phyloP scores from a whole-genome alignment of 2,888 invertebrate species.

The Mantis religiosa region DNA sequence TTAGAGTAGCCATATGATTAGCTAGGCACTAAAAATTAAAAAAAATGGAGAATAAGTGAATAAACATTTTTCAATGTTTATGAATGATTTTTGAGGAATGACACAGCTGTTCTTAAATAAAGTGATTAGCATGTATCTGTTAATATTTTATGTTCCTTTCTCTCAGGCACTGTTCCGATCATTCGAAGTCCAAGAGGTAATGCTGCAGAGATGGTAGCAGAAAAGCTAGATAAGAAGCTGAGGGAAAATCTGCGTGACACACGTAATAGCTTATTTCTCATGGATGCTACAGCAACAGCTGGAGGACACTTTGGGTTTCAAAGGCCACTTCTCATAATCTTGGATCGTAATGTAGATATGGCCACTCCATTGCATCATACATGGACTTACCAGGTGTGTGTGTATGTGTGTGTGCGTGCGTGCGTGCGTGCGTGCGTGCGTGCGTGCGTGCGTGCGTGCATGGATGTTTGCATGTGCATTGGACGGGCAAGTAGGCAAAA shows the following conservation, averaged over 20 bases:
- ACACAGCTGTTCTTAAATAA: too few relatives aligned
- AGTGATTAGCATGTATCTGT: too few relatives aligned
- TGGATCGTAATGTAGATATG: slow-evolving; percentile 93
- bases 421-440: too few relatives aligned
- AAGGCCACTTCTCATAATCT: slow-evolving; percentile 83
- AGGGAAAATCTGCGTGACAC: slow-evolving; percentile 95
- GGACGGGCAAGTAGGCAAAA: too few relatives aligned
- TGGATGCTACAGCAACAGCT: slow-evolving; percentile 65
- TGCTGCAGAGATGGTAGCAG: slow-evolving; percentile 97
- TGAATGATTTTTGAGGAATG: too few relatives aligned
- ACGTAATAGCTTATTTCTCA: slow-evolving; percentile 90
- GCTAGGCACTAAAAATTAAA: slow-evolving; percentile 30
- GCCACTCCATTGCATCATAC: slow-evolving; percentile 98
- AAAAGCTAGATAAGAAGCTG: slow-evolving; percentile 93
- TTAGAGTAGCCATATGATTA: too few relatives aligned
- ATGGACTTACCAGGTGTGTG: slow-evolving; percentile 86
- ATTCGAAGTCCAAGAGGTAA: slow-evolving; percentile 90
- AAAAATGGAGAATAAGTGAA: slow-evolving; percentile 31
- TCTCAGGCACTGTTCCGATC: slow-evolving; percentile 74
- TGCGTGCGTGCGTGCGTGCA: too few relatives aligned
- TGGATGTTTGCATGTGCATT: too few relatives aligned
- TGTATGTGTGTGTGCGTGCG: too few relatives aligned
- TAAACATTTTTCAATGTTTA: too few relatives aligned
- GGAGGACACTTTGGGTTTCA: slow-evolving; percentile 69
- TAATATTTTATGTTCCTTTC: neutral